Conservation (phyloP, 1,140 invertebrate species). For the Tachypleus tridentatus region DNA sequence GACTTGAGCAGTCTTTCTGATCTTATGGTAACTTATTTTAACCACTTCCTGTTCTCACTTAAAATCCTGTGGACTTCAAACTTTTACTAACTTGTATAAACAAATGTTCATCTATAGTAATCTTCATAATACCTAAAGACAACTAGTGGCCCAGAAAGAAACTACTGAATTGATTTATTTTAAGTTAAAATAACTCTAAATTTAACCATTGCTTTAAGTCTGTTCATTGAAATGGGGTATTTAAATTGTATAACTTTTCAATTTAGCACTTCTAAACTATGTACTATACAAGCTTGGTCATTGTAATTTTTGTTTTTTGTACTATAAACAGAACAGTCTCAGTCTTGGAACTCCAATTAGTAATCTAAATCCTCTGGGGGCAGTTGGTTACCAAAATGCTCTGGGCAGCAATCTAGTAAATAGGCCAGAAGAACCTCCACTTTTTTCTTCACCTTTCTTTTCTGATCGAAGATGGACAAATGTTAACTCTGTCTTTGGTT, state of each 20-base stretch:
- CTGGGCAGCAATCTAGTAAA: no score
- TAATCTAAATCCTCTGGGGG: slow-evolving; percentile 2
- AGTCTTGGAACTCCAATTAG: slow-evolving; percentile 28
- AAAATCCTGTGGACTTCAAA: no score
- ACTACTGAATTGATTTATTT: background rate
- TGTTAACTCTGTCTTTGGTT: slow-evolving; percentile 28
- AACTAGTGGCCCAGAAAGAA: no score
- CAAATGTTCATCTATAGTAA: no score
- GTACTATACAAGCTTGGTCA: no score
- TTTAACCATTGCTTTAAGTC: background rate
- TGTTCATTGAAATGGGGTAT: no score
- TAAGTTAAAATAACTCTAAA: background rate
- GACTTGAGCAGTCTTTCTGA: slow-evolving; percentile 46
- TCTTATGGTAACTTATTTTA: slow-evolving; percentile 44
- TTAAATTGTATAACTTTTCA: no score
- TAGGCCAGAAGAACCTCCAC: slow-evolving; percentile 8
- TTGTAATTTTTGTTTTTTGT: no score
- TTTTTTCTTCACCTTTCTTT: slow-evolving; percentile 23
- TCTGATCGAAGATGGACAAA: slow-evolving; percentile 17
- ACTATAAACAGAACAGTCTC: slow-evolving; percentile 16
- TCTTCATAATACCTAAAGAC: no score
- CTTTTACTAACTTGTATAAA: no score
- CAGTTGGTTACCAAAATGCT: background rate
- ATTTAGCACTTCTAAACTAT: no score
- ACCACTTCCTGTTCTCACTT: background rate